Base-by-base conservation (phyloP, 2,888 invertebrate species). In the Coleophora deauratella region DNA sequence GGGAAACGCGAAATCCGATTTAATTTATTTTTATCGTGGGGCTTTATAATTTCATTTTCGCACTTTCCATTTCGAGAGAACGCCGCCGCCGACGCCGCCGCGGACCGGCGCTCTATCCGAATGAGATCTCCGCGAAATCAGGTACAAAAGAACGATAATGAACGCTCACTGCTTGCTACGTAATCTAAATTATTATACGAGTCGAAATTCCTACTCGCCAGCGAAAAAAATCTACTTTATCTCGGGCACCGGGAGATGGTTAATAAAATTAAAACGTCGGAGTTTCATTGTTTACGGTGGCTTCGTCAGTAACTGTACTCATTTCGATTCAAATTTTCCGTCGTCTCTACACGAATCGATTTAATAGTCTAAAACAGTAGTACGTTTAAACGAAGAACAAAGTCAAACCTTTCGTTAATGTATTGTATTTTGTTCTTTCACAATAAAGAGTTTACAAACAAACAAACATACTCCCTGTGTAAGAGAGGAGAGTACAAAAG, bases 1-100 rank as follows among this genome's bases (percentile, higher is more conserved):
- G 74, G 78, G 68, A 69, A 79, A 81, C 71, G 76, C 76, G 78
- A 80, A 81, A 82, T 85, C 85, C 80, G 81, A 85, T 86, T 85
- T 86, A 85, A 86, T 86, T 85, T 86, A 86, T 86, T 86, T 86
- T 86, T 85, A 85, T 85, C 85, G 82, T 71, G 65, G 75, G 76
- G 76, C 80, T 84, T 85, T 84, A 84, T 85, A 85, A 86, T 86
- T 86, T 86, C 81, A 85, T 85, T 85, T 86, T 85, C 86, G 80
- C 86, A 85, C 85, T 85, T 85, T 84, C 81, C 81, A 81, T 82
- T 84, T 85, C 67, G 72, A 73, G 78, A 72, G 80, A 72, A 71
- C 74, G 73, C 79, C 72, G 75, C 76, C 73, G 74, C 76, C 77
- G 81, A 77, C 78, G 67, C 65, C 67, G 75, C 76, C 73, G 74